Percentiles rank a stretch among this genome's conserved stretches.
Evolutionary conservation across 2,113 vertebrate species (phyloP).

Genomic region (Aptenodytes forsteri): DNA sequence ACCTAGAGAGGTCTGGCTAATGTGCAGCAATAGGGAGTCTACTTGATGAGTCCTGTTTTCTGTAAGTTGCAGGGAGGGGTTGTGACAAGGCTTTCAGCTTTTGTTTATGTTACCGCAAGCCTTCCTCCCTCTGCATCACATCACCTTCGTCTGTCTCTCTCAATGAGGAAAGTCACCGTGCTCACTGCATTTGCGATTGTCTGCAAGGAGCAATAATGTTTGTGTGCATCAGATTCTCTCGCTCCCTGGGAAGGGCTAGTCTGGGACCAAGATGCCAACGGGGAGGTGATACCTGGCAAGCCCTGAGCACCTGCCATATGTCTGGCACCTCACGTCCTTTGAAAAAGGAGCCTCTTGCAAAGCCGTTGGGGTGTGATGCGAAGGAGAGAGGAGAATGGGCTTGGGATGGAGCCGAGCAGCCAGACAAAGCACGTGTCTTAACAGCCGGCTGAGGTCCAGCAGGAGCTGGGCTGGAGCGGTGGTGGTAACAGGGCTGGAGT

Average conservation of each 20-base stretch:
- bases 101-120: background rate
- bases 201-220: background rate
- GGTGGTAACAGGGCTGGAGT: background rate
- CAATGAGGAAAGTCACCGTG: rapidly evolving
- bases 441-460: background rate
- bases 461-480: background rate
- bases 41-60: background rate
- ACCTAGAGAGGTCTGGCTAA: background rate
- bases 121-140: background rate
- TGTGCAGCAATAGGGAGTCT: background rate
- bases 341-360: background rate
- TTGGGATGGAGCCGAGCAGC: background rate
- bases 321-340: background rate
- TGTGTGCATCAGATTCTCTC: rapidly evolving
- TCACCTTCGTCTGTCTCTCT: background rate
- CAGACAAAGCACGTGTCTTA: background rate
- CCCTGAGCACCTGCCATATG: background rate
- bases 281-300: background rate
- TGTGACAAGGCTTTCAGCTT: background rate
- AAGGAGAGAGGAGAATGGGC: background rate
- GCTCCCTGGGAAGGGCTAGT: background rate
- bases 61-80: background rate
- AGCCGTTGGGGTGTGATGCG: background rate
- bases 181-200: rapidly evolving
- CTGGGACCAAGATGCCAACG: background rate